phyloP scores from a whole-genome alignment of 2,113 vertebrate genomes.

The Oncorhynchus tshawytscha region DNA sequence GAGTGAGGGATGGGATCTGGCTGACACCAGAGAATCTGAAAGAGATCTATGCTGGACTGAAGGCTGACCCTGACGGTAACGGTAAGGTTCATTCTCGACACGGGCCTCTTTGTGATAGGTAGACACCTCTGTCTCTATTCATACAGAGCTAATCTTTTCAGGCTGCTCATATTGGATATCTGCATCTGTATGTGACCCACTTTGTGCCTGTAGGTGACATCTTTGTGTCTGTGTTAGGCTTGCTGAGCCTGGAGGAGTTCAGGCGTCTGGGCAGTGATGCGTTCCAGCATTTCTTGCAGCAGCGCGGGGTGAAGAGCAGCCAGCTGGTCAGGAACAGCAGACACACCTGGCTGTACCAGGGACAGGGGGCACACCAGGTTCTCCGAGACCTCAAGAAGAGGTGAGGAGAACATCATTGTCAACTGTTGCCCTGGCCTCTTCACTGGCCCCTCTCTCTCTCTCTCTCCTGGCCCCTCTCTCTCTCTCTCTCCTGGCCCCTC shows the following conservation, averaged over 20 bases:
- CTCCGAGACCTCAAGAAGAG: constrained; percentile 88
- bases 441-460: too few relatives aligned
- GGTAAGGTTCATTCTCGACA: constrained; percentile 52
- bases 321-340: constrained; percentile 95
- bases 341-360: constrained; percentile 97
- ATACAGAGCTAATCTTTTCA: background rate
- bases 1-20: constrained; percentile 93
- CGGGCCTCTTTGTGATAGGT: too few relatives aligned
- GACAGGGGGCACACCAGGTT: constrained; percentile 89
- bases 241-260: constrained; percentile 93
- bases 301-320: constrained; percentile 84
- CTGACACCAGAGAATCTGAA: constrained; percentile 92
- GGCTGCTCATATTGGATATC: too few relatives aligned
- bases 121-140: background rate
- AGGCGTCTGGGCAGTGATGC: constrained; percentile 85
- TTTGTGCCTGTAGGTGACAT: background rate
- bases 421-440: background rate
- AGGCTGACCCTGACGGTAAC: constrained; percentile 89
- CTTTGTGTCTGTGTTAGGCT: constrained; percentile 65
- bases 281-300: constrained; percentile 91
- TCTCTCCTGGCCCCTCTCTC: too few relatives aligned
- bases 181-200: too few relatives aligned
- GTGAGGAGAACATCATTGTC: constrained; percentile 61
- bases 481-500: too few relatives aligned
- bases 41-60: constrained; percentile 91